These are phyloP conservation scores for Paelopatides confundens DNA, from an alignment of 53 echinoderm and acorn worm species.

Conservation along the genomic window DNA sequence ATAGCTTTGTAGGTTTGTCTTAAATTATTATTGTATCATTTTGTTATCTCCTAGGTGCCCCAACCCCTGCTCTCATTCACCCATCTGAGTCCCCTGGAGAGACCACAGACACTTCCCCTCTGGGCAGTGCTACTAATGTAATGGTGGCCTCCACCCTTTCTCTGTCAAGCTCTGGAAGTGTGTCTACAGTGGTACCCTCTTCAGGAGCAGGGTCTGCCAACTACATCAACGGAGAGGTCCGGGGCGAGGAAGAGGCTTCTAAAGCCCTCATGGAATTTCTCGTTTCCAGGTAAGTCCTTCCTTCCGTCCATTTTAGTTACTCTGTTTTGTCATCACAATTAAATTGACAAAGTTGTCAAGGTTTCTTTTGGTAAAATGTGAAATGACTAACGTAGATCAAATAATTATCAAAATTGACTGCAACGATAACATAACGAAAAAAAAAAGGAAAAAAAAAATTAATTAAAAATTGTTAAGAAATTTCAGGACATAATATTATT, in stretches of 20 bases:
- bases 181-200: constrained; percentile 88
- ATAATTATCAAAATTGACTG: no score
- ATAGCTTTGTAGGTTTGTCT: no score
- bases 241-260: constrained; percentile 83
- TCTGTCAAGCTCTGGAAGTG: constrained; percentile 81
- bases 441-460: no score
- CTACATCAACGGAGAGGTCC: constrained; percentile 81
- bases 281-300: constrained; percentile 79
- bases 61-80: constrained; percentile 70
- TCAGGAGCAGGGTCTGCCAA: constrained; percentile 67
- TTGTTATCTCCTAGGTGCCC: constrained; percentile 50
- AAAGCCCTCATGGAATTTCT: constrained; percentile 96
- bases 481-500: no score
- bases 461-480: no score
- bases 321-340: no score
- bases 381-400: no score
- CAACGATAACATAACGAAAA: no score
- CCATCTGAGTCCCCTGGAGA: constrained; percentile 77
- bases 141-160: constrained; percentile 80
- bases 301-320: no score
- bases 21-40: no score
- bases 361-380: no score
- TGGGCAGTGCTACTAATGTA: constrained; percentile 87
- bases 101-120: constrained; percentile 65
- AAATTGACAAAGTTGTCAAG: no score